A percentile compares a stretch with the other conserved stretches of the same genome.
phyloP scores from a whole-genome alignment of 1,140 invertebrate genomes.

The Euwallacea fornicatus region DNA sequence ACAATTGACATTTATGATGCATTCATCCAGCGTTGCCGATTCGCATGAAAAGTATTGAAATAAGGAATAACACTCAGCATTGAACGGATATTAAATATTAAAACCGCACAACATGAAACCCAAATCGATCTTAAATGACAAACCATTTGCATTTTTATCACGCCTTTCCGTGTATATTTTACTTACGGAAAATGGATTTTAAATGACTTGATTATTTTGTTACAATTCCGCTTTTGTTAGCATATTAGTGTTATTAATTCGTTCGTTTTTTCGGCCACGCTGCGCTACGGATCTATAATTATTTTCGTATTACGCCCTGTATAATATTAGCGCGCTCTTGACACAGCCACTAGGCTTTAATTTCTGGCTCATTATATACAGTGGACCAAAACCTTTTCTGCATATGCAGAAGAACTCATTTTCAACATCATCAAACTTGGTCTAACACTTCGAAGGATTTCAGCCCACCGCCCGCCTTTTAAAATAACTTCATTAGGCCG shows the following conservation, averaged over 20 bases:
- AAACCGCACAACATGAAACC: too few relatives aligned
- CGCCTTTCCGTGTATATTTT: conserved; percentile 10
- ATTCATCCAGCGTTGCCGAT: too few relatives aligned
- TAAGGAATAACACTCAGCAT: too few relatives aligned
- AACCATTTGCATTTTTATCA: conserved; percentile 13
- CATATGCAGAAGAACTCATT: neutral
- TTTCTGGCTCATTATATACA: conserved; percentile 12
- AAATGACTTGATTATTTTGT: conserved; percentile 19
- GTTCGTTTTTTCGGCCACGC: conserved; percentile 7
- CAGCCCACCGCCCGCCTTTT: conserved; percentile 22
- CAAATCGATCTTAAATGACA: too few relatives aligned
- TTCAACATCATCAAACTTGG: too few relatives aligned
- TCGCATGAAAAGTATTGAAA: too few relatives aligned
- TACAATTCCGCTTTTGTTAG: conserved; percentile 20
- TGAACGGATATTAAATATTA: too few relatives aligned
- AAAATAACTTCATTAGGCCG: conserved; percentile 37
- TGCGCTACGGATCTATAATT: conserved; percentile 14
- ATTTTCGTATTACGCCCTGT: conserved; percentile 34
- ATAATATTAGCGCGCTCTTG: conserved; percentile 25
- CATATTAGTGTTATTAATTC: conserved; percentile 35
- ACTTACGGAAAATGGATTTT: conserved; percentile 22
- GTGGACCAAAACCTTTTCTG: conserved; percentile 8
- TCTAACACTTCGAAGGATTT: neutral
- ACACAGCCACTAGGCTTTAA: conserved; percentile 30
- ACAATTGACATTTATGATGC: too few relatives aligned